These are phyloP conservation scores for Callopanchax toddi DNA, from an alignment of 2,113 vertebrate species.

Conservation along the genomic window DNA sequence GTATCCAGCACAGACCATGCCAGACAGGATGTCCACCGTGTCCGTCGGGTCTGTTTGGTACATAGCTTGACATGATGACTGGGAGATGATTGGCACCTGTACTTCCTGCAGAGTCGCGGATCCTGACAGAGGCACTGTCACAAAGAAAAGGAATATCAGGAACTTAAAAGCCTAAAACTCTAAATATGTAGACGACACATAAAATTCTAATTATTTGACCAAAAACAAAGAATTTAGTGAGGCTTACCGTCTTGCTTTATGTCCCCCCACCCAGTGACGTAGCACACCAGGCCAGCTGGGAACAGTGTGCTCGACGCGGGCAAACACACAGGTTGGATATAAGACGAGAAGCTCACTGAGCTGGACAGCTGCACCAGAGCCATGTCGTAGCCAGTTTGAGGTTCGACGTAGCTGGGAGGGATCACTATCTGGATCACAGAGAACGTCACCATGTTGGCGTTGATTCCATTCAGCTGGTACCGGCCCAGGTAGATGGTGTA, in stretches of 20 bases:
- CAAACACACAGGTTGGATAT: constrained; percentile 73
- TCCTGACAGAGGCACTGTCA: constrained; percentile 67
- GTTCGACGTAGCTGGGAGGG: constrained; percentile 72
- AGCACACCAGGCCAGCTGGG: constrained; percentile 62
- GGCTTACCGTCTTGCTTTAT: constrained; percentile 68
- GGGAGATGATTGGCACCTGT: constrained; percentile 77
- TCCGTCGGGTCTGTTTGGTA: constrained; percentile 49
- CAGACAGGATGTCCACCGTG: constrained; percentile 64
- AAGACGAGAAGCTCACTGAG: constrained; percentile 66
- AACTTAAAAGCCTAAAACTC: too few species aligned
- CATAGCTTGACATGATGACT: constrained; percentile 74
- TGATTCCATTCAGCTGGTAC: constrained; percentile 53
- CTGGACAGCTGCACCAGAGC: constrained; percentile 72
- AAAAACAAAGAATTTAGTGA: background rate
- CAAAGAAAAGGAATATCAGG: too few species aligned
- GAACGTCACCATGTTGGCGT: constrained; percentile 18
- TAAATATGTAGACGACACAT: too few species aligned
- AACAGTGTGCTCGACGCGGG: constrained; percentile 64
- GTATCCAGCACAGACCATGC: constrained; percentile 83
- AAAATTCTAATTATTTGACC: background rate
- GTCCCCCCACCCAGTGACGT: constrained; percentile 82
- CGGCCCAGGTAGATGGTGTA: constrained; percentile 77
- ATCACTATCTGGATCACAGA: constrained; percentile 62
- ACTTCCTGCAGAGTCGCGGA: constrained; percentile 77
- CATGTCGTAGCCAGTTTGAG: constrained; percentile 72